Evolutionary conservation across 2,888 invertebrate genomes (phyloP), one percentile per base, ranked within the genome.

Genomic region (Athalia circularis): DNA sequence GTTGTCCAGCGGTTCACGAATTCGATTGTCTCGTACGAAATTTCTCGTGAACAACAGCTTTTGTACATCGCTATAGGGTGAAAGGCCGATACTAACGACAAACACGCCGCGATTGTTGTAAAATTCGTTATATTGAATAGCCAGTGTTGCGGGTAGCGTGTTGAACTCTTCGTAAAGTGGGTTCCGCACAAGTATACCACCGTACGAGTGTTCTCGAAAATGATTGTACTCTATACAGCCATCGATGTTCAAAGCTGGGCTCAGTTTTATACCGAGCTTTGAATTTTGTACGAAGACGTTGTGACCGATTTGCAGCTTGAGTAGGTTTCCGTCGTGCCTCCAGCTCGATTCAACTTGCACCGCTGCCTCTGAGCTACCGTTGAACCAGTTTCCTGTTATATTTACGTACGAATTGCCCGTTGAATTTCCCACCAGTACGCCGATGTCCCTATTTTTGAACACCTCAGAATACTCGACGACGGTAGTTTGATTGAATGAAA

Each of bases 321-420:
- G 92, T 0, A 90, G 87, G 29, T 92, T 92, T 78, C 91, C 91
- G 80, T 91, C 92, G 81, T 91, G 86, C 84, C 91, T 92, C 96
- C 96, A 98, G 90, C 98, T 98, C 0, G 97, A 95, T 79, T 95
- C 93, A 77, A 98, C 92, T 87, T 96, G 95, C 48, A 99, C 91
- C 0, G 96, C 96, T 80, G 95, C 95, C 85, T 94, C 94, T 48
- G 93, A 88, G 84, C 97, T 97, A 67, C 94, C 94, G 83, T 95
- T 95, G 89, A 99, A 97, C 90, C 92, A 94, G 88, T 97, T 98
- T n/a, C 96, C 96, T 0, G 97, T 97, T n/a, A 98, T 93, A 89
- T 99, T 99, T 0, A 98, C 94, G 91, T 95, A 94, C 65, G 95
- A 94, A 84, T 94, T 93, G 5, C 95, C 95, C 86, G 99, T 99